Base-by-base conservation (phyloP, 2,797 vertebrate genomes). In the Channallabes apus region DNA sequence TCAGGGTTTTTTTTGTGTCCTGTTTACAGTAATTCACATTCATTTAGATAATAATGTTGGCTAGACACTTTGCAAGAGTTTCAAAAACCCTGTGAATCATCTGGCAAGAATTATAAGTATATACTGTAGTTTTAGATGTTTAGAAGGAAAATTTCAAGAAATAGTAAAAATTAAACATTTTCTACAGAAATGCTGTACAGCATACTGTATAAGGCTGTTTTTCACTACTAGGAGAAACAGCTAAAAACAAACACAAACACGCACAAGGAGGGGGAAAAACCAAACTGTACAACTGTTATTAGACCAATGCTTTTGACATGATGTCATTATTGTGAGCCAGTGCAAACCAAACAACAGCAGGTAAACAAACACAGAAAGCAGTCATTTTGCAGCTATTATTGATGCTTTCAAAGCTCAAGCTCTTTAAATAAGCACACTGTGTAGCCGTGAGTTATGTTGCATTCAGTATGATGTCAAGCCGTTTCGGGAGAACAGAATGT, bases 231-330 rank as follows among this genome's bases (percentile, higher is more conserved):
- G n/a, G 68, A 82, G 68, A 82, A 61, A 82, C 67, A n/a, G 54
- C 24, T 38, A 20, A 76, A 82, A 80, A 86, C 79, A 88, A 79
- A 86, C 71, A 17, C 84, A 83, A 73, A 88, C 56, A 87, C 24
- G 76, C 83, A 65, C 80, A 86, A 54, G 68, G 82, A 71, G 64
- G 59, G 32, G 22, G 32, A 82, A 82, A 67, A 9, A 27, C 24
- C 58, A 71, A 76, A 27, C 75, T 81, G 67, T 77, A 76, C 76
- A 82, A 82, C 80, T 56, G 73, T 85, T 88, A 83, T 73, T 86
- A 86, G 67, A 35, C 46, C 73, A 35, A 76, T 41, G 41, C 79
- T 85, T 88, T 41, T 46, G 61, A 72, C 22, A 81, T 87, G 80
- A 82, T 80, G 83, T 89, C 82, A 87, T 82, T 27, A 80, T 80